Evolutionary conservation across 1,140 invertebrate species (phyloP).

Genomic region (Zaprionus taronus): DNA sequence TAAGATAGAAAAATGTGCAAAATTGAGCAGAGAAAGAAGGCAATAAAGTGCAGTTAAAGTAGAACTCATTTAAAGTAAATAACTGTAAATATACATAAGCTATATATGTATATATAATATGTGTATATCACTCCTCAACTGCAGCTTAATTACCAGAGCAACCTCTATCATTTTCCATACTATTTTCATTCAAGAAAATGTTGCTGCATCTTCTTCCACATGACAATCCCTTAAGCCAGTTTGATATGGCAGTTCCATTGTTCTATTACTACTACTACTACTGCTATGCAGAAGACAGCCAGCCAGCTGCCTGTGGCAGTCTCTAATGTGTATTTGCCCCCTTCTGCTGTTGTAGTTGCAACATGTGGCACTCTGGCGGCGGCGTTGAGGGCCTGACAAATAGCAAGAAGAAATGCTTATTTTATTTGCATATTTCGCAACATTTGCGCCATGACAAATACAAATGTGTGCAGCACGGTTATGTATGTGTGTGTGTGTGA

Average conservation of each 20-base stretch:
- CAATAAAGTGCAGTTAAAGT: not conserved
- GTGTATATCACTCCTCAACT: not conserved
- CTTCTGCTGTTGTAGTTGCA: constrained; percentile 4
- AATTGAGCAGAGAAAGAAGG: not conserved
- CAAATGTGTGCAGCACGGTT: constrained; percentile 13
- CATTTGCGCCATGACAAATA: constrained; percentile 53
- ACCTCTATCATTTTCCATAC: not conserved
- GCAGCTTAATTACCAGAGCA: not conserved
- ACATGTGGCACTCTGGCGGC: constrained; percentile 7
- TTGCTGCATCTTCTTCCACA: not conserved
- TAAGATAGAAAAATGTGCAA: not conserved
- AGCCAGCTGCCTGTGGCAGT: not conserved
- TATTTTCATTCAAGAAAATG: not conserved
- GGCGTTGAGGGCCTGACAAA: constrained; percentile 46
- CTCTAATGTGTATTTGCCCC: not conserved
- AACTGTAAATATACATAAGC: not conserved
- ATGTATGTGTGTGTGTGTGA: not conserved
- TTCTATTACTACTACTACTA: not conserved
- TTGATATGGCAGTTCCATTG: constrained; percentile 1
- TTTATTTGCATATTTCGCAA: constrained; percentile 77
- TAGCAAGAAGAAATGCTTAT: constrained; percentile 66
- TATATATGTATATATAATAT: not conserved
- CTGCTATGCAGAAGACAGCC: not conserved
- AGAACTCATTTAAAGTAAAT: not conserved
- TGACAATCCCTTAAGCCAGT: not conserved